Evolutionary conservation across 2,888 invertebrate species (phyloP), one percentile per base, ranked within the genome.

Genomic region (Cerceris rybyensis): DNA sequence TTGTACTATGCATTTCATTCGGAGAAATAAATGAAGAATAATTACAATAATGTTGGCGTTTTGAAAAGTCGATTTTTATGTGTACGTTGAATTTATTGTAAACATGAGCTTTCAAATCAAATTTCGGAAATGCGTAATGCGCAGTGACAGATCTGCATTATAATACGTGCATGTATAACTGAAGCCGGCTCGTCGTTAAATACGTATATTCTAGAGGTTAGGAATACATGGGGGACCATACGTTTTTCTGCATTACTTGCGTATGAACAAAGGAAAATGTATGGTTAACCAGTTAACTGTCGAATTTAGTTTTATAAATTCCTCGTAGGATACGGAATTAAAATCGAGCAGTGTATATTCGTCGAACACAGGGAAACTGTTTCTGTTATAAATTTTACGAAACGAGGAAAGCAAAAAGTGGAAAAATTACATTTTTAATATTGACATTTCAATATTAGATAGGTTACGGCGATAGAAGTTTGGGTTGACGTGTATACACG

Each of bases 61-160:
- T 2, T 11, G 4, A 28, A 73, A 42, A 14, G 42, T 13, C 14
- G 9, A 39, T 52, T 43, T 28, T 1, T 5, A 57, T 8, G 17
- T 14, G 9, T 17, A 8, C 6, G 16, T 13, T n/a, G n/a, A 54
- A 52, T 17, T 60, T 6, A 17, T 2, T 17, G 16, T 46, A 55
- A 8, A 17, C 14, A 5, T 39, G 6, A 7, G 58, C 6, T 76
- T 78, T 79, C 52, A 78, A 79, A 79, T 79, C 61, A 50, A 66
- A 61, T 73, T 72, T 78, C 63, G 50, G 58, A 72, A 78, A 78
- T 73, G 78, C 65, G 78, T 79, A 59, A 78, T 78, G 78, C 78
- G 78, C 78, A 78, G 61, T 78, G 66, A 72, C 61, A 77, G 67
- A 71, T 67, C 17, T 77, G 41, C 16, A 65, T 54, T 49, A 11